A percentile compares a stretch with the other conserved stretches of the same genome.
Conservation (phyloP, 2,888 invertebrate species). For the Blomia tropicalis region DNA sequence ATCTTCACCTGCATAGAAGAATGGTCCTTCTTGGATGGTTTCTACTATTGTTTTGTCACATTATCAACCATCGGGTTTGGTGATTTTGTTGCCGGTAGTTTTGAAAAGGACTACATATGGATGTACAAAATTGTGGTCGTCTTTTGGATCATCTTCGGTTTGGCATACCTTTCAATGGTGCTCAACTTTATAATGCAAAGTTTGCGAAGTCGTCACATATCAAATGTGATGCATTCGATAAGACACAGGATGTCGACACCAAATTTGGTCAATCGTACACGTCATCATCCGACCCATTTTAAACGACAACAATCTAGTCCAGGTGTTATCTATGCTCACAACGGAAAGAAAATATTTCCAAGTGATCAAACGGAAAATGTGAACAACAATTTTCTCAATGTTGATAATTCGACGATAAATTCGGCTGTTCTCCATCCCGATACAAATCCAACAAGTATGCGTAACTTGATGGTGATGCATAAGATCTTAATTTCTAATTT, state of each 20-base stretch:
- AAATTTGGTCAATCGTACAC: not conserved
- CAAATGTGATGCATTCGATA: constrained; percentile 24
- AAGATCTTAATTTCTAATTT: no score
- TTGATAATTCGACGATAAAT: not conserved
- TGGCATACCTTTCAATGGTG: constrained; percentile 71
- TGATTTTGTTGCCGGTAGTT: constrained; percentile 58
- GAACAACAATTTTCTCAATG: not conserved
- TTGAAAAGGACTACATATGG: constrained; percentile 31
- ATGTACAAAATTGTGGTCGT: constrained; percentile 65
- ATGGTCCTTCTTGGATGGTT: constrained; percentile 65
- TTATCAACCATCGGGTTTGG: constrained; percentile 60
- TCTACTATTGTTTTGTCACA: constrained; percentile 56
- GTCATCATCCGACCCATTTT: not conserved
- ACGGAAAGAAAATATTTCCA: constrained; percentile 15
- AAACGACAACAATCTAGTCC: constrained; percentile 18
- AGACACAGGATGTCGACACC: not conserved
- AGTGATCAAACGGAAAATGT: not conserved
- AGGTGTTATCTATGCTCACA: not conserved
- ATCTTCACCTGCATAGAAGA: constrained; percentile 66
- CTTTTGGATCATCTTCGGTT: constrained; percentile 74
- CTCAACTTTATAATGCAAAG: constrained; percentile 32
- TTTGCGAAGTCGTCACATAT: constrained; percentile 19
- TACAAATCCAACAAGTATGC: not conserved
- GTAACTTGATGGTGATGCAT: not conserved
- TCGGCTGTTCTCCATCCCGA: not conserved